Base-by-base conservation (phyloP, 1,140 invertebrate species). In the Drosophila kurseongensis region DNA sequence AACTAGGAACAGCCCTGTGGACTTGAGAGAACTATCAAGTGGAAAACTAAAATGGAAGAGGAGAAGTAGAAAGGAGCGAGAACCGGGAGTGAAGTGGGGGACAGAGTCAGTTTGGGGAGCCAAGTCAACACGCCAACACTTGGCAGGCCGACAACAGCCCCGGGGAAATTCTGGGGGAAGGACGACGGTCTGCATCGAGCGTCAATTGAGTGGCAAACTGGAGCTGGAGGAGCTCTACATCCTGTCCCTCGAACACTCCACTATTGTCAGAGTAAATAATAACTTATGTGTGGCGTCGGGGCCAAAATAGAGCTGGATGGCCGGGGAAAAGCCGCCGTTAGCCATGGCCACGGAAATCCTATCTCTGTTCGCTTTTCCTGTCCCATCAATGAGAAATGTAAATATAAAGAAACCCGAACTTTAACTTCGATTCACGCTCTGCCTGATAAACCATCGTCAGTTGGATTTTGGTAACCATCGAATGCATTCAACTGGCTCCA, bases 241-340 rank as follows among this genome's bases (percentile, higher is more conserved):
- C 75, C 12, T 23, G 16, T 52, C 32, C 55, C 38, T 16, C 40
- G 23, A 10, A 50, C 54, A 35, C 14, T 36, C 63, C 74, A 50
- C 47, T 82, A 78, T 86, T 86, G 82, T 73, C 75, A 75, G 75
- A 63, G 82, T 67, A 85, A 85, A 86, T 88, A 86, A 88, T 82
- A 86, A 86, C 82, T 82, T 86, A 79, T 88, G 82, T 88, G 75
- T 65, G 77, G 82, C 88, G 82, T 86, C 83, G 65, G 79, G 66
- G 58, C 75, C 54, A 67, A 67, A 48, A 51, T 59, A 55, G 14
- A 48, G 47, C 62, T 55, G 48, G 29, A 52, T 52, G 13, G 12
- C 13, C 13, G 4, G 6, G 38, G 12, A 36, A 52, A 36, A 44
- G 41, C 73, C 73, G 41, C 73, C 73, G 36, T 38, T 38, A 38